Evolutionary conservation across 2,797 vertebrate species (phyloP).

Genomic region (Monodelphis domestica): DNA sequence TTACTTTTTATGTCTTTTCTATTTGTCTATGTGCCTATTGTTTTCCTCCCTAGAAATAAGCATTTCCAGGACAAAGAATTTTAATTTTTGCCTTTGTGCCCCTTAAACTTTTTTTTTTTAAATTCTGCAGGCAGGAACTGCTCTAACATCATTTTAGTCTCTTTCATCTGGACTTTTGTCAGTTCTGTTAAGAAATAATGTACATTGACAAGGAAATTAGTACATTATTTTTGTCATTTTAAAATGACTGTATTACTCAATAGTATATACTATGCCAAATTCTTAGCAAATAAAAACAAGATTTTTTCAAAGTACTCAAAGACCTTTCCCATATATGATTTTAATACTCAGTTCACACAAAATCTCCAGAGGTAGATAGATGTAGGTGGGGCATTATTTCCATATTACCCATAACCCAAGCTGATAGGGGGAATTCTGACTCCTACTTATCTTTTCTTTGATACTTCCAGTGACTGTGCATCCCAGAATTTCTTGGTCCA

Average conservation of each 20-base stretch:
- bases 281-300: background rate
- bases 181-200: background rate
- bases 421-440: background rate
- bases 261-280: background rate
- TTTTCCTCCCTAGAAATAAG: background rate
- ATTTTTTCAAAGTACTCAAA: background rate
- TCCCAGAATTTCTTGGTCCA: background rate
- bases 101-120: background rate
- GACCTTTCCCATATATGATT: slow-evolving; percentile 5
- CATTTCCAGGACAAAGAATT: background rate
- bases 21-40: background rate
- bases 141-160: background rate
- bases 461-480: background rate
- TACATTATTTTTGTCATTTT: background rate
- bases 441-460: background rate
- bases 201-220: slow-evolving; percentile 4
- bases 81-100: background rate
- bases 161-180: background rate
- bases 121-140: background rate
- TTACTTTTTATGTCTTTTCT: background rate
- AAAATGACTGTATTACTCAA: slow-evolving; percentile 21
- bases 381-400: background rate
- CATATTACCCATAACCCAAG: background rate
- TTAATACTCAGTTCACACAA: slow-evolving; percentile 14
- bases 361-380: background rate